Percentiles rank a stretch among this genome's conserved stretches.
phyloP scores from a whole-genome alignment of 2,113 vertebrate species.

The Epinephelus moara region DNA sequence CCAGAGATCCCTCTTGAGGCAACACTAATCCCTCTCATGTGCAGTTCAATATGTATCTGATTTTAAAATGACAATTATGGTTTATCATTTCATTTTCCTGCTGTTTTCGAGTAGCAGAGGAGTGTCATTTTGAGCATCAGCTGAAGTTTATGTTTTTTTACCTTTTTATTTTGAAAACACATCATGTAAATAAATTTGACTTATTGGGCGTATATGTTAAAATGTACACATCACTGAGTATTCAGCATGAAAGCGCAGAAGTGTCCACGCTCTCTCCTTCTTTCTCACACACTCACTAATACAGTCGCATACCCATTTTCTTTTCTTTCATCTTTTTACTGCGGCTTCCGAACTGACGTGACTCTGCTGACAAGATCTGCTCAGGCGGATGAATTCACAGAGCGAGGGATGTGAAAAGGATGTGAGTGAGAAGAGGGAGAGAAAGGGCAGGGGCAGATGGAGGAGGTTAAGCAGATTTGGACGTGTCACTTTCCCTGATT shows the following conservation, averaged over 20 bases:
- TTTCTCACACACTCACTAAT: background rate
- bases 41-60: background rate
- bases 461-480: constrained; percentile 1
- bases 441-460: background rate
- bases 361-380: constrained; percentile 36
- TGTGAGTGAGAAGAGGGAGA: background rate
- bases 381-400: constrained; percentile 39
- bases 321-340: constrained; percentile 38
- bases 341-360: constrained; percentile 11
- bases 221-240: background rate
- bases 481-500: constrained; percentile 28
- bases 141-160: background rate
- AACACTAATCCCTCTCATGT: background rate
- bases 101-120: background rate
- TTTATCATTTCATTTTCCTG: background rate
- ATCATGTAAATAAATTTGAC: background rate
- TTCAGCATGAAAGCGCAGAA: background rate
- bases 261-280: background rate
- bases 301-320: background rate
- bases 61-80: background rate
- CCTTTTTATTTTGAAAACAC: background rate
- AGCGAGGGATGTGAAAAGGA: constrained; percentile 16
- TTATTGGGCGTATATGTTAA: background rate
- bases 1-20: background rate
- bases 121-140: background rate